phyloP scores from a whole-genome alignment of 2,888 invertebrate species.

The Rotaria socialis region DNA sequence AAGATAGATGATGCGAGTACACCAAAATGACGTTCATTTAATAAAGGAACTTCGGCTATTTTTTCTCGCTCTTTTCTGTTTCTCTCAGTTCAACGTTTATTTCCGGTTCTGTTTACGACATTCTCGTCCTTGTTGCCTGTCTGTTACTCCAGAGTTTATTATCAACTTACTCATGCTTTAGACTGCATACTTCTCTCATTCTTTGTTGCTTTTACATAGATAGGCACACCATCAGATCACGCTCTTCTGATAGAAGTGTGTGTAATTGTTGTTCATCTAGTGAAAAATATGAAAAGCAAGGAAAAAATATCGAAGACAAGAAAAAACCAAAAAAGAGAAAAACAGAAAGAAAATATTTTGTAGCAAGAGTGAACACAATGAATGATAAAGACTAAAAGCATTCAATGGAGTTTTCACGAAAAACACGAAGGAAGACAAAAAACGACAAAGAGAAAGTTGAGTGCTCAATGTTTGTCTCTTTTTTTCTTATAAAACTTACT shows the following conservation, averaged over 20 bases:
- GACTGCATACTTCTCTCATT: background rate
- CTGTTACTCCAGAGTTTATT: background rate
- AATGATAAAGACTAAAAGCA: background rate
- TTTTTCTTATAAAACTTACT: background rate
- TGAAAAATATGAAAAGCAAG: background rate
- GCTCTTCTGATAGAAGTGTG: background rate
- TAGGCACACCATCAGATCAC: background rate
- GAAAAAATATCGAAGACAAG: background rate
- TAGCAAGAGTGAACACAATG: background rate
- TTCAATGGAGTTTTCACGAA: background rate
- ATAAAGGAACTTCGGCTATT: background rate
- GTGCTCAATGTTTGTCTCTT: background rate
- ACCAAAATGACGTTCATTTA: constrained; percentile 12
- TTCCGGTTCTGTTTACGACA: background rate
- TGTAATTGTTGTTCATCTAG: background rate
- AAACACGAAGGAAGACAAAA: background rate
- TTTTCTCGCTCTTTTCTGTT: background rate
- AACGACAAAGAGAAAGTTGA: background rate
- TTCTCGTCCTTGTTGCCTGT: constrained; percentile 3
- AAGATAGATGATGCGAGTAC: background rate
- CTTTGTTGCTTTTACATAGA: background rate
- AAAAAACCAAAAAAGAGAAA: background rate
- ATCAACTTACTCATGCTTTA: constrained; percentile 3
- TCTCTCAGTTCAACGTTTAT: background rate
- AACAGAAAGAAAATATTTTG: background rate